Evolutionary conservation across 2,797 vertebrate species (phyloP), one percentile per base, ranked within the genome.

Genomic region (Centropyge bicolor): DNA sequence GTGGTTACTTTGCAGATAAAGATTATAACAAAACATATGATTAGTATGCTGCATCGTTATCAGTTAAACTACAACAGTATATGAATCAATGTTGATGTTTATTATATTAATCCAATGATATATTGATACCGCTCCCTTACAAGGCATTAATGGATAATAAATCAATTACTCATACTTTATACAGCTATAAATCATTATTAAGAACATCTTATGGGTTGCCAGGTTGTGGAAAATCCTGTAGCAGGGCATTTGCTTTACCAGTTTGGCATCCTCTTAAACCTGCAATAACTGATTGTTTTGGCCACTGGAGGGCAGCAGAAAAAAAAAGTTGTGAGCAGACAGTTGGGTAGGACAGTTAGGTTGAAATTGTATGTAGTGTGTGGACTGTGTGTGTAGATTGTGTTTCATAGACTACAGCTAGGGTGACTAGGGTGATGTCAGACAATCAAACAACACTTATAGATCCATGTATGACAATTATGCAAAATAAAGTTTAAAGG

Each of bases 1-100:
- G 13, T 31, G 51, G 16, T n/a, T 60, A 43, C 13, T 61, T 68
- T 68, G 3, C 38, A 68, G 48, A 61, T 9, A 51, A 49, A 61
- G 2, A 52, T 12, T 48, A 31, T 43, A 43, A 43, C 9, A 22
- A 48, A 7, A 27, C 16, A 10, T 64, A 8, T 46, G 14, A 46
- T 19, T 17, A n/a, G 35, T 22, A 41, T 61, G 46, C 46, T 49
- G 17, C 13, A 59, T 16, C 55, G 20, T 45, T 51, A 62, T 48
- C 2, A 0, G 27, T 27, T 62, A 8, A 51, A 31, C 17, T 66
- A 51, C 19, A 27, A 45, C 9, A 48, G 43, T 57, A 46, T 55
- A n/a, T 16, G 38, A 24, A 46, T 75, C 19, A 10, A 68, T 35
- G 46, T 43, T 20, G 52, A 35, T 54, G 6, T 38, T 0, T 20